Percentiles rank a stretch among this genome's conserved stretches.
Conservation (phyloP, 2,888 invertebrate species). For the Ligdia adustata region DNA sequence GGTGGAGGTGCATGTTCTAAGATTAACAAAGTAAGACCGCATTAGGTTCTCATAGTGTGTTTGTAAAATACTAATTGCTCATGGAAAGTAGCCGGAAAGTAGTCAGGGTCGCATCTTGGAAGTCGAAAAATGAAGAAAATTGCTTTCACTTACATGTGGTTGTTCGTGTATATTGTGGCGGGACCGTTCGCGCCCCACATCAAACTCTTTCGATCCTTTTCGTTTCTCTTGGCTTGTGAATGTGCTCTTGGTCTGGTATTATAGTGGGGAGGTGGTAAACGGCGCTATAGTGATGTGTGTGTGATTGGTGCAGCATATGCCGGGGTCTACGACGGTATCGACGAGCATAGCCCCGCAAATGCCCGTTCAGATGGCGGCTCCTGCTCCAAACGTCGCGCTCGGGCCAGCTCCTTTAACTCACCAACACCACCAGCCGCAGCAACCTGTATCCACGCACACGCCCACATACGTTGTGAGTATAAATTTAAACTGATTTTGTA, state of each 20-base stretch:
- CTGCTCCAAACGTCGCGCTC: slow-evolving; percentile 13
- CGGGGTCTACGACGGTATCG: slow-evolving; percentile 73
- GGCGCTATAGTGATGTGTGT: slow-evolving; percentile 17
- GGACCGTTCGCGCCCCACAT: slow-evolving; percentile 25
- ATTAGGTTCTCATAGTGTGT: slow-evolving; percentile 46
- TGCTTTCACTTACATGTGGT: too few relatives aligned
- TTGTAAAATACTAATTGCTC: slow-evolving; percentile 48
- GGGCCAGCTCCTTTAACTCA: not conserved
- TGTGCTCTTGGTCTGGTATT: slow-evolving; percentile 29
- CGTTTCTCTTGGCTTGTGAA: slow-evolving; percentile 39
- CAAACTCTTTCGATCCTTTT: slow-evolving; percentile 24
- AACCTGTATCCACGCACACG: not conserved
- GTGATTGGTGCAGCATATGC: slow-evolving; percentile 55
- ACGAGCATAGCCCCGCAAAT: slow-evolving; percentile 66
- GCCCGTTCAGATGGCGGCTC: slow-evolving; percentile 41
- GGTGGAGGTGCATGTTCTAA: slow-evolving; percentile 71
- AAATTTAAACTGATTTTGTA: too few relatives aligned
- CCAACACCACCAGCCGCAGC: not conserved
- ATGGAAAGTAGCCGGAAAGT: too few relatives aligned
- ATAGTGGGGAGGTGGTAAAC: slow-evolving; percentile 22
- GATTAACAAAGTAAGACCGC: slow-evolving; percentile 67
- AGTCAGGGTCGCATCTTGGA: too few relatives aligned
- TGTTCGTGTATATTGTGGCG: too few relatives aligned
- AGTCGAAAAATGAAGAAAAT: too few relatives aligned
- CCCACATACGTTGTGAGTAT: slow-evolving; percentile 17